Evolutionary conservation across 2,888 invertebrate species (phyloP).

Genomic region (Ophioninae sp.): DNA sequence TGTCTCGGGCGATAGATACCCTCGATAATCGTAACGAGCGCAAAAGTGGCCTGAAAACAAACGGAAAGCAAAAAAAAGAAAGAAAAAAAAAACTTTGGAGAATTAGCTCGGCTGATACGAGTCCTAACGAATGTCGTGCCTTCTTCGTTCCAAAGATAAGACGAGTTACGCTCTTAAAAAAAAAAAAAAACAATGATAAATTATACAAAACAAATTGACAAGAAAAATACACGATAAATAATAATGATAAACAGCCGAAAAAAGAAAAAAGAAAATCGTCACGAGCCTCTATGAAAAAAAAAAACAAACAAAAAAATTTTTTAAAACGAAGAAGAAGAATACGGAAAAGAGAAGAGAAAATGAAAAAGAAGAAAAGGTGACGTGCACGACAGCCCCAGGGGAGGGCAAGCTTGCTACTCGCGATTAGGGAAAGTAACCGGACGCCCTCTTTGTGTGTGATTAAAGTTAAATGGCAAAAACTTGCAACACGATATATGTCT

Average conservation of each 20-base stretch:
- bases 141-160: not conserved
- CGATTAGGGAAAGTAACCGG: conserved; percentile 44
- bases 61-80: not conserved
- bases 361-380: not conserved
- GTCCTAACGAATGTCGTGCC: not conserved
- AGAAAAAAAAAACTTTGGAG: conserved; percentile 2
- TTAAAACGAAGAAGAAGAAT: no score
- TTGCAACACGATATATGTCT: conserved; percentile 10
- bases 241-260: conserved; percentile 3
- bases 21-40: conserved; percentile 26
- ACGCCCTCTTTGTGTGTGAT: conserved; percentile 41
- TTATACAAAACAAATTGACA: not conserved
- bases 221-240: not conserved
- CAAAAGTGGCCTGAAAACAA: not conserved
- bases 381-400: conserved; percentile 5
- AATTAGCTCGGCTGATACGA: conserved; percentile 27
- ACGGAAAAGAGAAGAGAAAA: not conserved
- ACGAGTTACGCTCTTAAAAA: conserved; percentile 2
- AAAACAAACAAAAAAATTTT: no score
- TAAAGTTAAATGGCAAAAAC: conserved; percentile 46
- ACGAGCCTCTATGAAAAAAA: not conserved
- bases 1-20: conserved; percentile 15
- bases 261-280: conserved; percentile 13
- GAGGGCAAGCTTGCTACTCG: conserved; percentile 23
- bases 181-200: not conserved